These are phyloP conservation scores for Smithornis capensis DNA, from an alignment of 2,113 vertebrate genomes.

Conservation along the genomic window DNA sequence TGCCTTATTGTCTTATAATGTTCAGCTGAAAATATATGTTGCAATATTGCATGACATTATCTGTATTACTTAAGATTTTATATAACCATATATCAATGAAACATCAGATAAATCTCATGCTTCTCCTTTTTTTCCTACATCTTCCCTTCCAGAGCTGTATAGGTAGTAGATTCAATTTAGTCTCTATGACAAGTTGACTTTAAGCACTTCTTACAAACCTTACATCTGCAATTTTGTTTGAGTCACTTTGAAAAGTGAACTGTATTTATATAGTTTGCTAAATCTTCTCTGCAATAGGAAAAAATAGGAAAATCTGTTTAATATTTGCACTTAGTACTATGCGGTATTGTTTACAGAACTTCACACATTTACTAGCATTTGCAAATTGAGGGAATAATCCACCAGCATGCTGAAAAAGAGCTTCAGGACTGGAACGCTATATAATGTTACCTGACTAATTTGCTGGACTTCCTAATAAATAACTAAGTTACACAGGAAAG, in stretches of 20 bases:
- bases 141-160: conserved; percentile 58
- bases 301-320: not conserved
- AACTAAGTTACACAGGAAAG: conserved; percentile 53
- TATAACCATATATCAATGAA: conserved; percentile 79
- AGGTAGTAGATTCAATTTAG: conserved; percentile 79
- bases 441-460: conserved; percentile 47
- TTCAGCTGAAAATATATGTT: conserved; percentile 82
- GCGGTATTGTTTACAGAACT: not conserved
- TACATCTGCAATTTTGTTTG: conserved; percentile 65
- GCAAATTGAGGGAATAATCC: not conserved
- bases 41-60: conserved; percentile 83
- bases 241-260: conserved; percentile 68
- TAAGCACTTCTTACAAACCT: conserved; percentile 74
- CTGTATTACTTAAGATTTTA: conserved; percentile 84
- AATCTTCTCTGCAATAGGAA: not conserved
- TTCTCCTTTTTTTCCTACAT: conserved; percentile 60
- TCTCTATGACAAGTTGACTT: conserved; percentile 78
- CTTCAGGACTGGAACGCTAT: not conserved
- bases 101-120: conserved; percentile 77
- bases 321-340: not conserved
- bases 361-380: not conserved
- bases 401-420: not conserved
- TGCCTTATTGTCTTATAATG: conserved; percentile 82
- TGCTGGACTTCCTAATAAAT: conserved; percentile 50
- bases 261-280: not conserved